Evolutionary conservation across 2,113 vertebrate species (phyloP).

Genomic region (Gallinago paraguaiae): DNA sequence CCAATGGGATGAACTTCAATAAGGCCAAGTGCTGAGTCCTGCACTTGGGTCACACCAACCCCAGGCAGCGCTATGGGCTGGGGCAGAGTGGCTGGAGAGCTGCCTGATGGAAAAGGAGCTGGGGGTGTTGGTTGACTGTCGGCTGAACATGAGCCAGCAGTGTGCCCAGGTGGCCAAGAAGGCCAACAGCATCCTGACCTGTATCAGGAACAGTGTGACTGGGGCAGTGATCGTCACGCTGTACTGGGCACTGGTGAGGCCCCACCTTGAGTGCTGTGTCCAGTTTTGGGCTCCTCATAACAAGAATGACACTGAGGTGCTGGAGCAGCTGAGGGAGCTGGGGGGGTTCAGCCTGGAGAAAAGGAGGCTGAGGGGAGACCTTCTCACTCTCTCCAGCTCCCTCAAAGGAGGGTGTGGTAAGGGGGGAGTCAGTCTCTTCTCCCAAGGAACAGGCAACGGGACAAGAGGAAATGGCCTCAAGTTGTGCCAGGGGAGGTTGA

Average conservation of each 20-base stretch:
- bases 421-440: not conserved
- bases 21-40: not conserved
- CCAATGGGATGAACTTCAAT: not conserved
- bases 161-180: not conserved
- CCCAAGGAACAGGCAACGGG: not conserved
- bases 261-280: not conserved
- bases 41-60: not conserved
- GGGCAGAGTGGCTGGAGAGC: not conserved
- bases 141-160: not conserved
- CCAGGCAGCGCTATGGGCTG: not conserved
- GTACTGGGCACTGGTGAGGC: not conserved
- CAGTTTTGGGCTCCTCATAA: not conserved
- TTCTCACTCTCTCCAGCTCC: not conserved
- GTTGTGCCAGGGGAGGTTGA: not conserved
- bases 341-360: not conserved
- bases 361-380: not conserved
- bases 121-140: not conserved
- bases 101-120: not conserved
- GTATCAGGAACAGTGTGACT: not conserved
- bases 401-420: not conserved
- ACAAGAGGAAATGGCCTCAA: not conserved
- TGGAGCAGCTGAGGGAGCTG: not conserved
- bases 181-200: not conserved
- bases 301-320: not conserved
- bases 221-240: not conserved